Evolutionary conservation across 2,888 invertebrate genomes (phyloP).

Genomic region (Orthosia cruda): DNA sequence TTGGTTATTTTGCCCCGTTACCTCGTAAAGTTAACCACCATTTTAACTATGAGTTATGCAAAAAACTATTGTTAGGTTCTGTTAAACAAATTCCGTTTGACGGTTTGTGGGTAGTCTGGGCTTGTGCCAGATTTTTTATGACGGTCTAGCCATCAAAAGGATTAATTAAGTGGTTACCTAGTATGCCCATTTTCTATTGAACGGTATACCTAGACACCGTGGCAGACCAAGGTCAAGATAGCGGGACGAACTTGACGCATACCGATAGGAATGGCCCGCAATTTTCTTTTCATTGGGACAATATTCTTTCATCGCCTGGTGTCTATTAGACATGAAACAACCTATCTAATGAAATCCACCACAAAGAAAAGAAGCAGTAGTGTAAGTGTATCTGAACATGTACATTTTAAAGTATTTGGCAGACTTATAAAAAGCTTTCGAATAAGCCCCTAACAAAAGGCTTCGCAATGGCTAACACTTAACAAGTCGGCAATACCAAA

Average conservation of each 20-base stretch:
- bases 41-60: constrained; percentile 70
- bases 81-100: constrained; percentile 39
- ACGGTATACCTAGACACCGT: background rate
- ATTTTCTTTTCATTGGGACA: too few relatives aligned
- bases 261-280: too few relatives aligned
- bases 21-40: constrained; percentile 73
- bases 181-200: background rate
- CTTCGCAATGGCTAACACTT: background rate
- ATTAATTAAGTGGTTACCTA: background rate
- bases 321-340: background rate
- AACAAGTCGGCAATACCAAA: background rate
- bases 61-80: constrained; percentile 53
- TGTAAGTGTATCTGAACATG: background rate
- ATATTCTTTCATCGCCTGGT: too few relatives aligned
- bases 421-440: background rate
- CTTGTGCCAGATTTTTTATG: constrained; percentile 8
- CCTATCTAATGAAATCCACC: background rate
- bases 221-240: background rate
- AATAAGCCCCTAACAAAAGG: background rate
- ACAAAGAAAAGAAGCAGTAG: background rate
- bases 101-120: constrained; percentile 24
- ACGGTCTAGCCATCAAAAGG: background rate
- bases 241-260: too few relatives aligned
- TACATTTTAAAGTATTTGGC: background rate
- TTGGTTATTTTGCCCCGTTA: constrained; percentile 69